These are phyloP conservation scores for Microtus richardsoni DNA, from an alignment of 2,113 vertebrate species.

Conservation along the genomic window DNA sequence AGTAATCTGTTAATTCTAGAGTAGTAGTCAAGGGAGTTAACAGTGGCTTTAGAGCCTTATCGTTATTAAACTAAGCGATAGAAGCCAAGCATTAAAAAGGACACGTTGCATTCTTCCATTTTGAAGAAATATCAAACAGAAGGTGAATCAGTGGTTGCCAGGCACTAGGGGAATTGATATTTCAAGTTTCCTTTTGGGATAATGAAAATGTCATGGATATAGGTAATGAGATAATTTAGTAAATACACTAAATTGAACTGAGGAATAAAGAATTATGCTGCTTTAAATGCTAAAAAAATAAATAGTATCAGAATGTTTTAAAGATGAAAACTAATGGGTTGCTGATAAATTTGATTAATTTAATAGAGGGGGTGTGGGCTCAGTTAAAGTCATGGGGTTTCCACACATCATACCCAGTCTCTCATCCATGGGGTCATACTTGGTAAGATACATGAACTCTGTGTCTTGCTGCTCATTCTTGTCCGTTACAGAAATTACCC, in stretches of 20 bases:
- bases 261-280: not conserved
- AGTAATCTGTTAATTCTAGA: conserved; percentile 7
- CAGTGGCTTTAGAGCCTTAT: not conserved
- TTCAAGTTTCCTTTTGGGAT: not conserved
- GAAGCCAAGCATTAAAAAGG: not conserved
- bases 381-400: not conserved
- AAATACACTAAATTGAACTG: not conserved
- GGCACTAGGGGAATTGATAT: not conserved
- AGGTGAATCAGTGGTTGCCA: not conserved
- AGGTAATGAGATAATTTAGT: not conserved
- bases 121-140: not conserved
- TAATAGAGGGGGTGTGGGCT: not conserved
- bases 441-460: not conserved
- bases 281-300: not conserved
- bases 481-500: not conserved
- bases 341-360: not conserved
- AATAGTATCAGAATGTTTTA: not conserved
- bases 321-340: not conserved
- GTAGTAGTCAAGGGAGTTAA: not conserved
- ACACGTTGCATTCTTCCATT: not conserved
- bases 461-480: not conserved
- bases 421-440: not conserved
- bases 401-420: not conserved
- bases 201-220: not conserved
- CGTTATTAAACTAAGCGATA: not conserved